Evolutionary conservation across 2,888 invertebrate species (phyloP).

Genomic region (Microctonus brassicae): DNA sequence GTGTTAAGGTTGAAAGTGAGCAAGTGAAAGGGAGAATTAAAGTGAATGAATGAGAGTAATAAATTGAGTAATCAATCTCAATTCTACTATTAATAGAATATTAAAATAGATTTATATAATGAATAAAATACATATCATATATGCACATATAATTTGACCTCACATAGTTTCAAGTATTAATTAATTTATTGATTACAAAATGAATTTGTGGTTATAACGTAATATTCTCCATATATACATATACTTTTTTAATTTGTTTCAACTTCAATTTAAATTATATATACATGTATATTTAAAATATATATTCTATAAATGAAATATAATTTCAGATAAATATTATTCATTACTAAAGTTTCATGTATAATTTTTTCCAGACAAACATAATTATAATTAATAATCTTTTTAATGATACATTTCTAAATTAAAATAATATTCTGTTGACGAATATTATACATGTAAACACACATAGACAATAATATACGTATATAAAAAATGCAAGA

Average conservation of each 20-base stretch:
- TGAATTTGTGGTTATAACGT: too few relatives aligned
- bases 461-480: conserved; percentile 10
- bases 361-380: too few relatives aligned
- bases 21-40: neutral
- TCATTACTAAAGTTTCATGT: too few relatives aligned
- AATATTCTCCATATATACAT: too few relatives aligned
- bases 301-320: too few relatives aligned
- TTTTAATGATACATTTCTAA: neutral
- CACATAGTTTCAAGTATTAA: neutral
- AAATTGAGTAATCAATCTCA: conserved; percentile 23
- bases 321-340: too few relatives aligned
- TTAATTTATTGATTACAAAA: too few relatives aligned
- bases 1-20: conserved; percentile 19
- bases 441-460: neutral
- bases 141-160: neutral
- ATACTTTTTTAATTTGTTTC: too few relatives aligned
- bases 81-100: conserved; percentile 28
- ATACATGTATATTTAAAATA: too few relatives aligned
- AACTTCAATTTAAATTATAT: too few relatives aligned
- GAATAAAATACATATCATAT: neutral
- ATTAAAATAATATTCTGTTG: neutral
- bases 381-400: neutral
- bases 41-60: conserved; percentile 6
- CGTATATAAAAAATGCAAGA: conserved; percentile 29
- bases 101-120: conserved; percentile 29